Evolutionary conservation across 2,113 vertebrate species (phyloP), one percentile per base, ranked within the genome.

Genomic region (Ranitomeya imitator): DNA sequence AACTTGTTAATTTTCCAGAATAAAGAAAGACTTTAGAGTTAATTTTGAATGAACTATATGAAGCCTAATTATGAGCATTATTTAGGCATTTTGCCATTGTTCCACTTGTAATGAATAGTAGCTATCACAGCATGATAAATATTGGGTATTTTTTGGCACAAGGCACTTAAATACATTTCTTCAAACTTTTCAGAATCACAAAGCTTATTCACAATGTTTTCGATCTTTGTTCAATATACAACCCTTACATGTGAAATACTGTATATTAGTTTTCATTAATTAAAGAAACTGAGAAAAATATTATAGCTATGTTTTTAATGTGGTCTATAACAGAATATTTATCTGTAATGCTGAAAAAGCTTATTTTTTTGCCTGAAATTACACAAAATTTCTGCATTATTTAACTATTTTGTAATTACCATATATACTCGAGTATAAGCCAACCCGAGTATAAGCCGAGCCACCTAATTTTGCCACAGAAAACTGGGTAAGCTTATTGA

Each of bases 91-190:
- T 63, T 82, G 79, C 2, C 26, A 60, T 60, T 4, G 11, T 63
- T 21, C 10, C 18, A 82, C 59, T 19, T 82, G 26, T 45, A 45
- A 82, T 82, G 11, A 82, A 82, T 31, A 31, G 79, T 80, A 37
- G 15, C 13, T 31, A 80, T 79, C 14, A 59, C 12, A 60, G 57
- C 57, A 81, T 15, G 5, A 19, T 9, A 31, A 63, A 61, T 45
- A 21, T 45, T 19, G 23, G 63, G 59, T 21, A 18, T 45, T 79
- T 26, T 15, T 79, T 78, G 13, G n/a, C n/a, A 5, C 21, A 21
- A 67, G 18, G 3, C 37, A 11, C n/a, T n/a, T 2, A 54, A 1
- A 12, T 12, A n/a, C 9, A 16, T 19, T 77, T 77, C 14, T 19
- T 63, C 6, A 13, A 16, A 45, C 65, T 8, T 78, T 54, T 21